A percentile compares a stretch with the other conserved stretches of the same genome.
These are phyloP conservation scores for Neopipo cinnamomea DNA, from an alignment of 2,113 vertebrate species.

Conservation along the genomic window DNA sequence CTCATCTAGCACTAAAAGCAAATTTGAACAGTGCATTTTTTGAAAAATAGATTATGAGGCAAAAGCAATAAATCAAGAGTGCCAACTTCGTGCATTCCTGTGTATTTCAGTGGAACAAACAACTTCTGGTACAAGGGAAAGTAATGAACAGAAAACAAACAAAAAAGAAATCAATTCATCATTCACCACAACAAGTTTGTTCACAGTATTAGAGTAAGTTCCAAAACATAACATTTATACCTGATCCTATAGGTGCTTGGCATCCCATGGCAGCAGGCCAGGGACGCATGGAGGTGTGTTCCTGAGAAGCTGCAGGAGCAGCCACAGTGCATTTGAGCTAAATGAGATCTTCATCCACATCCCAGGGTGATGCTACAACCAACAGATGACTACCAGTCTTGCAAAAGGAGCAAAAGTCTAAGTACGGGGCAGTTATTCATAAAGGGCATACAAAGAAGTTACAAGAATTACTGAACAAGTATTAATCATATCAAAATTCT, in stretches of 20 bases:
- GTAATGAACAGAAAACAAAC: neutral
- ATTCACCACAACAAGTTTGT: neutral
- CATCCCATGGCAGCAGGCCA: neutral
- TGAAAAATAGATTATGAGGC: neutral
- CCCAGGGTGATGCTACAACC: neutral
- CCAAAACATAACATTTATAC: neutral
- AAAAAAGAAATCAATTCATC: neutral
- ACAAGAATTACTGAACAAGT: neutral
- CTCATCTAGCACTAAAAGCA: neutral
- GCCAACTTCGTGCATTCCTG: neutral
- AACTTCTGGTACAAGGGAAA: neutral
- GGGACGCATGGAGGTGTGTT: neutral
- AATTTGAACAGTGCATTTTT: constrained; percentile 5
- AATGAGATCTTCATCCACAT: neutral
- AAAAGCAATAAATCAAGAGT: neutral
- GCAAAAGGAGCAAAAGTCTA: neutral
- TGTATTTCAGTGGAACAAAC: neutral
- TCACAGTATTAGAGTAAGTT: neutral
- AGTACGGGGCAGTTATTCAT: neutral
- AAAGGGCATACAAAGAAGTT: neutral
- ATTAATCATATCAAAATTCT: neutral
- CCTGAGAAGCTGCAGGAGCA: neutral
- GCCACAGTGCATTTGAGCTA: neutral
- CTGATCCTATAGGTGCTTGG: neutral
- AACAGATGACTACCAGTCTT: neutral